A percentile compares a stretch with the other conserved stretches of the same genome.
These are phyloP conservation scores for Oryzias curvinotus DNA, from an alignment of 2,113 vertebrate genomes.

Conservation along the genomic window DNA sequence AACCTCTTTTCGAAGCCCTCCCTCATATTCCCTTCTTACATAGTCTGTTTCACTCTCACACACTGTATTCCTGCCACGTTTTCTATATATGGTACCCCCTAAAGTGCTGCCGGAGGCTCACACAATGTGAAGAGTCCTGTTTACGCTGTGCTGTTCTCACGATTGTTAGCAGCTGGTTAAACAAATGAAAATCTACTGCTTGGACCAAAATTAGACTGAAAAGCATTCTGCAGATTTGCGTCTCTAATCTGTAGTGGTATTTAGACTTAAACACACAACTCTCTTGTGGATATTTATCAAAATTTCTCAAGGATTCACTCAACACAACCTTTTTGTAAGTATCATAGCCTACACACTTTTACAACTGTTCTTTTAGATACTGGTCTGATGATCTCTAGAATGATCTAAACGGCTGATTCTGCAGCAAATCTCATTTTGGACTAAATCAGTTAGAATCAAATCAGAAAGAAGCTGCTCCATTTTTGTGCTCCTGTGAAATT, in stretches of 20 bases:
- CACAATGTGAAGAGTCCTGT: conserved; percentile 56
- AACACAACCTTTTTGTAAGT: conserved; percentile 62
- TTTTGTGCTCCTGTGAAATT: background rate
- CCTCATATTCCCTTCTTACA: conserved; percentile 18
- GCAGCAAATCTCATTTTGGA: no score
- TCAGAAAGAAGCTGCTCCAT: background rate
- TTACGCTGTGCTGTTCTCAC: conserved; percentile 56
- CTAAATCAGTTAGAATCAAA: no score
- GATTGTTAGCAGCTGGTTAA: conserved; percentile 70
- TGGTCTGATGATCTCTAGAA: background rate
- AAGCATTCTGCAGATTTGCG: conserved; percentile 28
- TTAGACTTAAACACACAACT: conserved; percentile 31
- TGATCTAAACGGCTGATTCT: background rate
- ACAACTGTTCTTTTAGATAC: conserved; percentile 11
- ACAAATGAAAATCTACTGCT: conserved; percentile 54
- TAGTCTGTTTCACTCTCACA: conserved; percentile 16
- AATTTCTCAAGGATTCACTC: conserved; percentile 46
- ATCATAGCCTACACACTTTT: conserved; percentile 17
- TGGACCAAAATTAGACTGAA: conserved; percentile 46
- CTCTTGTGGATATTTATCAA: conserved; percentile 48
- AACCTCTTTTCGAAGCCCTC: conserved; percentile 28
- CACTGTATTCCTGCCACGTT: conserved; percentile 17
- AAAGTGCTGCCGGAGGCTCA: conserved; percentile 57
- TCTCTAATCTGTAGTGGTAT: conserved; percentile 21
- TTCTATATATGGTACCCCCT: conserved; percentile 61